Evolutionary conservation across 2,888 invertebrate genomes (phyloP).

Genomic region (Ditylenchus weischeri): DNA sequence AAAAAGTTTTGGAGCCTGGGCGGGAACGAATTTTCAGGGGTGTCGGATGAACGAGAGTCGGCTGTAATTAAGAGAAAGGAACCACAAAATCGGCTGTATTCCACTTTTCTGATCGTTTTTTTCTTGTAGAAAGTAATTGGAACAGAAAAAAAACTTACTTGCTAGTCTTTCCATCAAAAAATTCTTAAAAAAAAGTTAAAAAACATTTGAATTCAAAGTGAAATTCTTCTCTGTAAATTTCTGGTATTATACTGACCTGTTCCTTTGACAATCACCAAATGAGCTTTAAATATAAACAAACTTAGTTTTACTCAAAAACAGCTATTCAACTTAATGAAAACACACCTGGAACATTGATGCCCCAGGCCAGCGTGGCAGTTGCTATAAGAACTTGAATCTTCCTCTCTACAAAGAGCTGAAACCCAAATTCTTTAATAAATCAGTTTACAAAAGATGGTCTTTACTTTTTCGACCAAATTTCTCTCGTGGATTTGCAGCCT

Average conservation of each 20-base stretch:
- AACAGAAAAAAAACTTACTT: slow-evolving; percentile 49
- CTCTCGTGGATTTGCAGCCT: slow-evolving; percentile 82
- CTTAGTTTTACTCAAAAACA: too few relatives aligned
- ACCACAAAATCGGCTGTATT: too few relatives aligned
- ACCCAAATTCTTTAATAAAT: slow-evolving; percentile 10
- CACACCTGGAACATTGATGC: slow-evolving; percentile 83
- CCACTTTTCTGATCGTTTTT: too few relatives aligned
- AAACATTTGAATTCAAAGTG: too few relatives aligned
- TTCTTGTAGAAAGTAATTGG: too few relatives aligned
- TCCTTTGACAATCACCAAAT: slow-evolving; percentile 94
- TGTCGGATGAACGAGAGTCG: too few relatives aligned
- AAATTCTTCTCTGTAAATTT: too few relatives aligned
- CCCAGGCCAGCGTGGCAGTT: slow-evolving; percentile 97
- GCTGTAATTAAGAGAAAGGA: too few relatives aligned
- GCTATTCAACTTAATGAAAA: too few relatives aligned
- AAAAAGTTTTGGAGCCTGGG: too few relatives aligned
- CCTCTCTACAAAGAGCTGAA: slow-evolving; percentile 47
- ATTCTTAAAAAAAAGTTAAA: slow-evolving; percentile 67
- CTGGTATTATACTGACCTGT: slow-evolving; percentile 63
- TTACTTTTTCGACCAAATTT: slow-evolving; percentile 72
- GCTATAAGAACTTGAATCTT: slow-evolving; percentile 77
- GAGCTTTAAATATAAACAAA: slow-evolving; percentile 65
- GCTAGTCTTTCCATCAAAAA: slow-evolving; percentile 91
- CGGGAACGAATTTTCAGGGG: too few relatives aligned
- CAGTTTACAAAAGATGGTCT: neutral